Base-by-base conservation (phyloP, 2,888 invertebrate genomes). In the Hydropsyche betteni region DNA sequence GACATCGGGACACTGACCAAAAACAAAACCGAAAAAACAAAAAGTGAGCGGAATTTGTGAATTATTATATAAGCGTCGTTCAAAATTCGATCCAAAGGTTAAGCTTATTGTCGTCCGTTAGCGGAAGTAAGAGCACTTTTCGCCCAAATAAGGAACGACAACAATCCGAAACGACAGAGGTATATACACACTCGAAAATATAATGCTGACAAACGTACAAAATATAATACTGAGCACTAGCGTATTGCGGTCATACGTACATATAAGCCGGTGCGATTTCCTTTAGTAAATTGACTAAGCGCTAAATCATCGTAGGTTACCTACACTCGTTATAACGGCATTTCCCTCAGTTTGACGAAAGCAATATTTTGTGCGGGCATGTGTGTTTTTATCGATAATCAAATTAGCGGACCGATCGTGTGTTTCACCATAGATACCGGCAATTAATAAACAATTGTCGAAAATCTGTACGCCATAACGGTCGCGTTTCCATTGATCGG, bases 261-360 rank as follows among this genome's bases (percentile, higher is more conserved):
- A n/a, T 55, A 14, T 44, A 44, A 44, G 44, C 44, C 8, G 8
- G 58, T 58, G 14, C 16, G 64, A 64, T 64, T 64, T 64, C 64
- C 64, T 64, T 64, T 36, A 36, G 64, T 64, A 64, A 64, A 64
- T 64, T 64, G 64, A 64, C 64, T 64, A n/a, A 64, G 64, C 64
- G 64, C 64, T 64, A 64, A 64, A 64, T 64, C 64, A 64, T 64
- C 64, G 36, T 34, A 34, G 64, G 61, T 61, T 61, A 61, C 24
- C 24, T 24, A 24, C 61, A 61, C 64, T 64, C 64, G 64, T 64
- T 64, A 64, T 64, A 64, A 64, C 64, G 64, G 64, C 64, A 36
- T 64, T 64, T 64, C 34, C 64, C 36, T 64, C 10, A 33, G 34
- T 64, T 10, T 36, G 64, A 64, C 64, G 64, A 12, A 36, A 7